These are phyloP conservation scores for Osmerus mordax DNA, from an alignment of 2,113 vertebrate species.

Conservation along the genomic window DNA sequence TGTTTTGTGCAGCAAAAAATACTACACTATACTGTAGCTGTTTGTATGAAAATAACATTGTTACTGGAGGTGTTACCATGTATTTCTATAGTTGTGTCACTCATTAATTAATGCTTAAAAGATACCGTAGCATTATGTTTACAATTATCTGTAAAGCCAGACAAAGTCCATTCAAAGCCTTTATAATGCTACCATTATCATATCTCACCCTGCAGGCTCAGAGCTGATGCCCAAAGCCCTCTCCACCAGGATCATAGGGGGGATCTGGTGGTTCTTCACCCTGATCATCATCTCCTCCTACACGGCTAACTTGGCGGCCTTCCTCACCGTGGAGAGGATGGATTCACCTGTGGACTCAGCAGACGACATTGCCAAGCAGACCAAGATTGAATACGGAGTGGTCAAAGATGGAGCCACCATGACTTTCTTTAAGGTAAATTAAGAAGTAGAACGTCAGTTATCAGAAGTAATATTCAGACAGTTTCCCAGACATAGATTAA, in stretches of 20 bases:
- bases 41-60: no score
- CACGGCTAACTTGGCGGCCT: conserved; percentile 95
- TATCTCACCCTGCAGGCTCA: conserved; percentile 75
- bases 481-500: background rate
- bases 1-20: no score
- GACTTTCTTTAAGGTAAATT: conserved; percentile 95
- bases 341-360: conserved; percentile 94
- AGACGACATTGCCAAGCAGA: conserved; percentile 97
- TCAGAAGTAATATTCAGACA: background rate
- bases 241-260: conserved; percentile 96
- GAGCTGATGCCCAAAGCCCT: conserved; percentile 99
- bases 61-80: no score
- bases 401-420: conserved; percentile 96
- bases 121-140: no score
- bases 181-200: no score
- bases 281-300: conserved; percentile 99
- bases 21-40: no score
- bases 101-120: no score
- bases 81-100: no score
- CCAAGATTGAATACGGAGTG: conserved; percentile 95
- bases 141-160: no score
- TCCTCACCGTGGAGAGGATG: conserved; percentile 97
- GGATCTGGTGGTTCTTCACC: conserved; percentile 99
- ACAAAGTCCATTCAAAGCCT: no score
- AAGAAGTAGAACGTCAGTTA: background rate